Evolutionary conservation across 1,140 invertebrate species (phyloP).

Genomic region (Lordiphosa mommai): DNA sequence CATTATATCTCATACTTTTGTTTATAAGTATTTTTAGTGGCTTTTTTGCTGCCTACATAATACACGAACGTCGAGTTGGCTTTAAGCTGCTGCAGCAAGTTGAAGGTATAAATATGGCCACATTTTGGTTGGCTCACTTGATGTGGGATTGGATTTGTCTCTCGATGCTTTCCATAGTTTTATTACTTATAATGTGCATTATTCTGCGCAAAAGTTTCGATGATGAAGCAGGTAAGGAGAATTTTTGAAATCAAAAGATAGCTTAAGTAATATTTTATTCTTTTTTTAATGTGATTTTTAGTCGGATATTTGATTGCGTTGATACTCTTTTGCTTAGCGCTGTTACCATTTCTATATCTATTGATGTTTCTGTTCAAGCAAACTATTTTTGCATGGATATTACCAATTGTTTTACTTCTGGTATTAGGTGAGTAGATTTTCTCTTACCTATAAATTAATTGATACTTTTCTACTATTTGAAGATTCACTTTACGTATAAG

Average conservation of each 20-base stretch:
- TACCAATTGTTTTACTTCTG: slow-evolving; percentile 5
- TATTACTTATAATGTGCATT: background rate
- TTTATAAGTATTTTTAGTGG: slow-evolving; percentile 13
- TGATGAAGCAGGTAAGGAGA: background rate
- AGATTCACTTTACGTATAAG: too few relatives aligned
- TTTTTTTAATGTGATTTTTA: background rate
- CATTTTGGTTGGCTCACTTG: slow-evolving; percentile 17
- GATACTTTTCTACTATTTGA: too few relatives aligned
- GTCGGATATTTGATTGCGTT: slow-evolving; percentile 8
- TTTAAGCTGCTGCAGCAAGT: slow-evolving; percentile 27
- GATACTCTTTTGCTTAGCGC: slow-evolving; percentile 7
- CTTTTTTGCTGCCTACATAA: slow-evolving; percentile 9
- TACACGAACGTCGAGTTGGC: slow-evolving; percentile 7
- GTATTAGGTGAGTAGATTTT: slow-evolving; percentile 7
- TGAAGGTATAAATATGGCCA: slow-evolving; percentile 28
- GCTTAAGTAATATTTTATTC: background rate
- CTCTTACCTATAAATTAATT: too few relatives aligned
- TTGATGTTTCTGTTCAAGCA: slow-evolving; percentile 9
- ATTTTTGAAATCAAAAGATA: too few relatives aligned
- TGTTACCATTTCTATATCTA: slow-evolving; percentile 17
- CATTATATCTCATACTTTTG: background rate
- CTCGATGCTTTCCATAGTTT: background rate
- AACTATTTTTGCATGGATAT: slow-evolving; percentile 12
- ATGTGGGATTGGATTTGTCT: slow-evolving; percentile 15
- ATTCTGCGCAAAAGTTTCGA: background rate